Evolutionary conservation across 2,113 vertebrate species (phyloP).

Genomic region (Athene cunicularia): DNA sequence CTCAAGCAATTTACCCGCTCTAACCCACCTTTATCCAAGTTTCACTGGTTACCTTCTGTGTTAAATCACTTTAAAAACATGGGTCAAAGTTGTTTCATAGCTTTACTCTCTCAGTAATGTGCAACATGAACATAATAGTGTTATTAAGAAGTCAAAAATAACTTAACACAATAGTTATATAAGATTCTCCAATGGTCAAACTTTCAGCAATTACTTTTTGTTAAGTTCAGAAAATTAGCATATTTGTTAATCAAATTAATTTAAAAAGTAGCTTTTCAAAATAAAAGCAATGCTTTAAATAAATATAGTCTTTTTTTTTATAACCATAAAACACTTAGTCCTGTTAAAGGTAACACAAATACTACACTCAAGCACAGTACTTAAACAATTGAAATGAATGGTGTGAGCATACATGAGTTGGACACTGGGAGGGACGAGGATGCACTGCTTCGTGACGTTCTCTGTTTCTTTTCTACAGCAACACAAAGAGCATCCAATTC

Average conservation of each 20-base stretch:
- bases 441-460: neutral
- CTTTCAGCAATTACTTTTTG: constrained; percentile 71
- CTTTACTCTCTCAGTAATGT: constrained; percentile 82
- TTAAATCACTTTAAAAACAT: constrained; percentile 63
- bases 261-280: constrained; percentile 85
- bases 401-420: neutral
- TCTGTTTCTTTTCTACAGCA: neutral
- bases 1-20: neutral
- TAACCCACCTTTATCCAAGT: neutral
- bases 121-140: constrained; percentile 80
- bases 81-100: constrained; percentile 67
- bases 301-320: constrained; percentile 80
- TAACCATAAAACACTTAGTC: constrained; percentile 78
- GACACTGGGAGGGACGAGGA: neutral
- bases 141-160: constrained; percentile 79
- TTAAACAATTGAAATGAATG: constrained; percentile 61
- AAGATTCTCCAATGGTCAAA: constrained; percentile 72
- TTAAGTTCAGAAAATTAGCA: constrained; percentile 74
- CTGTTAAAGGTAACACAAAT: constrained; percentile 76
- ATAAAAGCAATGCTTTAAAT: constrained; percentile 87
- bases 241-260: constrained; percentile 84
- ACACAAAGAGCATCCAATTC: neutral
- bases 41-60: neutral
- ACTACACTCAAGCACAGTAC: constrained; percentile 74
- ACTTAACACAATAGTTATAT: constrained; percentile 76